These are phyloP conservation scores for Cygnus atratus DNA, from an alignment of 2,113 vertebrate genomes.

Conservation along the genomic window DNA sequence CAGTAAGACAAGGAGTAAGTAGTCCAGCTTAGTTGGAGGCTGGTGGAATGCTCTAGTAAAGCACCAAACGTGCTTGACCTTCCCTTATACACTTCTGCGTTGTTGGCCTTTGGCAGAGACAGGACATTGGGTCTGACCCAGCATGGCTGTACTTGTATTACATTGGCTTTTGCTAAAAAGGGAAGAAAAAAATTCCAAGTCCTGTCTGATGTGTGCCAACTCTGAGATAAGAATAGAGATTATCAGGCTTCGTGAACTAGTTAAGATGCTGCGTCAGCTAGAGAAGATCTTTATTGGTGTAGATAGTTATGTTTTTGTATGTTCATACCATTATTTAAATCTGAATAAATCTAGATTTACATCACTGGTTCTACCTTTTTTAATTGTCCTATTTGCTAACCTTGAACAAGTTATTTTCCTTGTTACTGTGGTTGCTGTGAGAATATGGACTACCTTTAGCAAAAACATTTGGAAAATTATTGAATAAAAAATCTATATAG, in stretches of 20 bases:
- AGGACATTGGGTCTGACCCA: not conserved
- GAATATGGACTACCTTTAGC: not conserved
- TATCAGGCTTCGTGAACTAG: not conserved
- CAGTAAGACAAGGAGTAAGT: not conserved
- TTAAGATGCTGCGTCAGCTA: not conserved
- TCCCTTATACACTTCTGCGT: not conserved
- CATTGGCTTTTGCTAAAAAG: not conserved
- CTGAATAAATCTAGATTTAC: not conserved
- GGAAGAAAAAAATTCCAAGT: not conserved
- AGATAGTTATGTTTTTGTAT: not conserved
- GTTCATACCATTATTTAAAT: not conserved
- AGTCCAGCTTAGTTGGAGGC: not conserved
- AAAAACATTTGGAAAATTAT: not conserved
- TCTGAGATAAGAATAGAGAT: not conserved
- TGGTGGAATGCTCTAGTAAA: not conserved
- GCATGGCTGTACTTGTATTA: fast-evolving
- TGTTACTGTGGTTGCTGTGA: not conserved
- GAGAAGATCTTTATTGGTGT: not conserved
- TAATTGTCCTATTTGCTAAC: not conserved
- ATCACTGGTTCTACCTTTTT: not conserved
- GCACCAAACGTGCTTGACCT: not conserved
- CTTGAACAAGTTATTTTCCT: not conserved
- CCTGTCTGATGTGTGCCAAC: not conserved
- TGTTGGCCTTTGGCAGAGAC: not conserved
- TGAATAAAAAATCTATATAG: not conserved